Conservation (phyloP, 2,797 vertebrate genomes). For the Schizopygopsis malacanthus region DNA sequence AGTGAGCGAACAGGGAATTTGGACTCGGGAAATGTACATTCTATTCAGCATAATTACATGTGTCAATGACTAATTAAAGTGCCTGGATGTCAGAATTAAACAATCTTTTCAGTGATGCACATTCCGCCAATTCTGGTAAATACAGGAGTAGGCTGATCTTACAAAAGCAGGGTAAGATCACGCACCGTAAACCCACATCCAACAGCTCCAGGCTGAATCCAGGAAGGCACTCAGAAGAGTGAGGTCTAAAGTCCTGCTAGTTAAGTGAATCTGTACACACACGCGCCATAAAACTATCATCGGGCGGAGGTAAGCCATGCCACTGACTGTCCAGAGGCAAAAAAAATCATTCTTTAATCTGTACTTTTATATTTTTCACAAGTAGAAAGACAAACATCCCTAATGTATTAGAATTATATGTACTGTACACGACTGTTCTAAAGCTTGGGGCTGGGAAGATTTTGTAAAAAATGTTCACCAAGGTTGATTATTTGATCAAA, state of each 20-base stretch:
- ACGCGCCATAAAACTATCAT: constrained; percentile 9
- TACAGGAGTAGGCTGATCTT: constrained; percentile 27
- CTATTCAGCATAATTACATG: constrained; percentile 32
- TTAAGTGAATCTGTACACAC: constrained; percentile 7
- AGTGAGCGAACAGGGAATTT: constrained; percentile 7
- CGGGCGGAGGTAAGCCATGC: neutral
- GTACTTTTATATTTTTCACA: neutral
- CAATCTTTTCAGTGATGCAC: constrained; percentile 41
- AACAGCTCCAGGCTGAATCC: constrained; percentile 22
- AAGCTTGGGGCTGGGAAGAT: neutral
- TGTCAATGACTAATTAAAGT: constrained; percentile 47
- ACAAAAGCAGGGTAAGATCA: constrained; percentile 27
- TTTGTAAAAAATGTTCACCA: neutral
- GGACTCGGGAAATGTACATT: constrained; percentile 31
- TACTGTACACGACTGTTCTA: neutral
- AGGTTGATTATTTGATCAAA: neutral
- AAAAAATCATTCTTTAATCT: neutral
- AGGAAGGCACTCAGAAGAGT: constrained; percentile 55
- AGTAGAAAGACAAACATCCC: constrained; percentile 24
- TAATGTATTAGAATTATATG: neutral
- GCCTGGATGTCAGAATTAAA: constrained; percentile 27
- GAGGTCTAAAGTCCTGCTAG: constrained; percentile 37
- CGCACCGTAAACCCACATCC: constrained; percentile 27
- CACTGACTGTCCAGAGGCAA: constrained; percentile 18
- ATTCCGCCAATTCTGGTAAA: constrained; percentile 22